These are phyloP conservation scores for Zaprionus obscuricornis DNA, from an alignment of 2,888 invertebrate species.

Conservation along the genomic window DNA sequence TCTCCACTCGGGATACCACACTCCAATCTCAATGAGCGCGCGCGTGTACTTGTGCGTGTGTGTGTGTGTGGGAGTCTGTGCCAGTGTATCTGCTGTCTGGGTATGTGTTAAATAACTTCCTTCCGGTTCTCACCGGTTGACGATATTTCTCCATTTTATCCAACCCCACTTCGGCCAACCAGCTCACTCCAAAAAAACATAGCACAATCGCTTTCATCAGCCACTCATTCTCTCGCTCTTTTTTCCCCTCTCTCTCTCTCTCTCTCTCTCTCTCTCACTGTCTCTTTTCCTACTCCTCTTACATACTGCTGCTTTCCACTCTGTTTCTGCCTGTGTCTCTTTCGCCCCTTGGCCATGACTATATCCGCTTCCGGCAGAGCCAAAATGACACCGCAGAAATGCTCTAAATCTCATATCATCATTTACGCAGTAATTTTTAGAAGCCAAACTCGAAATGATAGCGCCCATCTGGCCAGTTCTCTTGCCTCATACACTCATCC, in stretches of 20 bases:
- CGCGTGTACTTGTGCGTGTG: conserved; percentile 18
- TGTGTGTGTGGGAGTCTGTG: conserved; percentile 21
- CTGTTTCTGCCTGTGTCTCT: too few species aligned
- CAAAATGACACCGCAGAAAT: conserved; percentile 74
- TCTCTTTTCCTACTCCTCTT: conserved; percentile 3
- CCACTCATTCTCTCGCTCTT: too few species aligned
- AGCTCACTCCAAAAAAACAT: too few species aligned
- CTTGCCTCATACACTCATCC: too few species aligned
- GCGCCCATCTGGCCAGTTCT: conserved; percentile 7
- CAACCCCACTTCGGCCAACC: too few species aligned
- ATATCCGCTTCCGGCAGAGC: conserved; percentile 62
- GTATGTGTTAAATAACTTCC: conserved; percentile 72
- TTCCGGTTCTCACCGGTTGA: conserved; percentile 61
- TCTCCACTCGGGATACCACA: conserved; percentile 38
- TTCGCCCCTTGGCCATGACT: not conserved
- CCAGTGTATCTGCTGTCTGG: too few species aligned
- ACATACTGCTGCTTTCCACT: too few species aligned
- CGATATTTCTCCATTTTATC: too few species aligned
- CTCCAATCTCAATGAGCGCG: too few species aligned
- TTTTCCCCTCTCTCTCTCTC: not conserved
- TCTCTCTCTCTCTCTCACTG: not conserved
- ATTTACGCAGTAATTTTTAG: conserved; percentile 72
- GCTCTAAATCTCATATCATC: conserved; percentile 75
- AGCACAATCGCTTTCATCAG: too few species aligned
- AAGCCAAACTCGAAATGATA: conserved; percentile 24